Evolutionary conservation across 1,140 invertebrate genomes (phyloP), one percentile per base, ranked within the genome.

Genomic region (Diplogasteroides magnus): DNA sequence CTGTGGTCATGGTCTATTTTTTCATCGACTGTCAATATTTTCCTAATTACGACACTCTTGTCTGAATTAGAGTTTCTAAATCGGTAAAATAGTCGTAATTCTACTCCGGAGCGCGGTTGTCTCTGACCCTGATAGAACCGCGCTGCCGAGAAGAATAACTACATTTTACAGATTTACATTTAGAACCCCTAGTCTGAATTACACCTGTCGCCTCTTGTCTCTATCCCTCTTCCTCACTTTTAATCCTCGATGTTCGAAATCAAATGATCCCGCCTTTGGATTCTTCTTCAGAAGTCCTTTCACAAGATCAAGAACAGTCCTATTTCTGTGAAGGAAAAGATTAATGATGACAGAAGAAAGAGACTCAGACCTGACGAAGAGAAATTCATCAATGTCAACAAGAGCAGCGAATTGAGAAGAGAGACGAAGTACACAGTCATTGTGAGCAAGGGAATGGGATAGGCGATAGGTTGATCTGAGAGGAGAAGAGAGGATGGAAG

Each of bases 401-500:
- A 70, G 27, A 2, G 68, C 55, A 28, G 61, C 37, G 31, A 71
- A 57, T 48, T 57, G 29, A 19, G 65, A 56, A 15, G 11, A 32
- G 19, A 62, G 6, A 19, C 68, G 66, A 27, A 70, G 57, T n/a
- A 55, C 29, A 37, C 68, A 70, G 31, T 70, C 68, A 66, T 70
- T 70, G 27, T 71, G 67, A 55, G 68, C 68, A n/a, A 70, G 64
- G 26, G 68, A 70, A 29, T 70, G 68, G 28, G 31, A 64, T 23
- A 70, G 31, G 11, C 68, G 68, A 58, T 70, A 70, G 26, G 68
- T 19, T 48, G 37, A 48, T 48, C 37, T 48, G n/a, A n/a, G 19
- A 11, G 19, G 37, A 48, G 6, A 48, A 48, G 37, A 19, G 19
- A 11, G 19, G 19, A 48, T 48, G 6, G 37, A 48, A 48, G 6